Base-by-base conservation (phyloP, 2,888 invertebrate genomes). In the Sphecodes monilicornis region DNA sequence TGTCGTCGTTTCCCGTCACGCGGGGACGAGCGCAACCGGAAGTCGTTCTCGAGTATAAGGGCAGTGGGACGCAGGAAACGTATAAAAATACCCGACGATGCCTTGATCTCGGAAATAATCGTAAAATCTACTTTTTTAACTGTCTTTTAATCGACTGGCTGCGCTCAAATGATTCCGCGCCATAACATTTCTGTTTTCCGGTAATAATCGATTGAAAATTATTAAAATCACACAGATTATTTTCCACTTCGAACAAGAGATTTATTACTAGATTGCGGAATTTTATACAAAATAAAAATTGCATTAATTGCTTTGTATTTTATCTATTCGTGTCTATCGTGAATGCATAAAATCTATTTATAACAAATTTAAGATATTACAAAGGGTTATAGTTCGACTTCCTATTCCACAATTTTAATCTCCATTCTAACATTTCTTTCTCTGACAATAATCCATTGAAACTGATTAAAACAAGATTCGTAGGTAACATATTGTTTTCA, bases 1-100 rank as follows among this genome's bases (percentile, higher is more conserved):
- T 92, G 91, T 92, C 90, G 85, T 79, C 68, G 86, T 86, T 89
- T 90, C 88, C 86, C 87, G 92, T 92, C 91, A 91, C 91, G 92
- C 92, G 86, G 89, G 74, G 70, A 83, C 78, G 73, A 80, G 69
- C 77, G 50, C 68, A 72, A 69, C 54, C 82, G 84, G 86, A 88
- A 84, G 83, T 80, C 76, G 54, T 76, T 74, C 82, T 41, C 75
- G 86, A 68, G 83, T 86, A 90, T 89, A 90, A 90, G 92, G 92
- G 87, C 91, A 92, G 79, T 92, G 85, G 92, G 89, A 87, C 90
- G 86, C 86, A 80, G 91, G 76, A 85, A 89, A 69, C 54, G 80
- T 73, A 74, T 75, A 69, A 78, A 88, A 75, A 86, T 78, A 77
- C 26, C 71, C 74, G 74, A 74, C 75, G 57, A 32, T 32, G 80